A percentile compares a stretch with the other conserved stretches of the same genome.
Evolutionary conservation across 2,888 invertebrate species (phyloP).

Genomic region (Lepidochitona cinerea): DNA sequence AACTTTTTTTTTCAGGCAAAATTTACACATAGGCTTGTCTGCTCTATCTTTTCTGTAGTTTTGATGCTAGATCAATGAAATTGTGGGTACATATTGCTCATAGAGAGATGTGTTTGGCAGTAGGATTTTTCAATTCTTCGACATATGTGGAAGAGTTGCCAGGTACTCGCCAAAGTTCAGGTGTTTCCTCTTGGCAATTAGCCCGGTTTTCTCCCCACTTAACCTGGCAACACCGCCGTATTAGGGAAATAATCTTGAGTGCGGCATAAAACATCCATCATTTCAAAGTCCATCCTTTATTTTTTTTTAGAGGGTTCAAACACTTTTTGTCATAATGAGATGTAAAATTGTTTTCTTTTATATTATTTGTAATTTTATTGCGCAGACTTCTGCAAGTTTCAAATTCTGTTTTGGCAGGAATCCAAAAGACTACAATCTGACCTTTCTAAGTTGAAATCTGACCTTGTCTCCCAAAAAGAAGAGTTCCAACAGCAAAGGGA

Average conservation of each 20-base stretch:
- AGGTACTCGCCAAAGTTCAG: background rate
- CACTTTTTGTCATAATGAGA: no score
- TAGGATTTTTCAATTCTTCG: no score
- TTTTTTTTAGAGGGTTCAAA: no score
- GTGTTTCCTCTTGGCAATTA: no score
- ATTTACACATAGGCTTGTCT: no score
- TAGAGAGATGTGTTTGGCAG: no score
- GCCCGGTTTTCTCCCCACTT: background rate
- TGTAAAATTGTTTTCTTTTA: no score
- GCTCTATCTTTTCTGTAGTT: no score
- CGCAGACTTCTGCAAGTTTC: background rate
- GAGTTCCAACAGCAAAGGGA: conserved; percentile 39
- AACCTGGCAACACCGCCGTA: background rate
- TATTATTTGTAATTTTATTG: no score
- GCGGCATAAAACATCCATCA: background rate
- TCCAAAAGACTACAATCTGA: conserved; percentile 37
- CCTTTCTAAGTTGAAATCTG: conserved; percentile 26
- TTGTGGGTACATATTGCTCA: no score
- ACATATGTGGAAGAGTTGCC: background rate
- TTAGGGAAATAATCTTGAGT: background rate
- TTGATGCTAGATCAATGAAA: no score
- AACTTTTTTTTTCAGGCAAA: no score
- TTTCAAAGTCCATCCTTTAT: background rate
- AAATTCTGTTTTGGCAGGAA: conserved; percentile 34
- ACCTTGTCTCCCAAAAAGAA: conserved; percentile 32